A percentile compares a stretch with the other conserved stretches of the same genome.
Evolutionary conservation across 2,888 invertebrate genomes (phyloP).

Genomic region (Netelia melanura): DNA sequence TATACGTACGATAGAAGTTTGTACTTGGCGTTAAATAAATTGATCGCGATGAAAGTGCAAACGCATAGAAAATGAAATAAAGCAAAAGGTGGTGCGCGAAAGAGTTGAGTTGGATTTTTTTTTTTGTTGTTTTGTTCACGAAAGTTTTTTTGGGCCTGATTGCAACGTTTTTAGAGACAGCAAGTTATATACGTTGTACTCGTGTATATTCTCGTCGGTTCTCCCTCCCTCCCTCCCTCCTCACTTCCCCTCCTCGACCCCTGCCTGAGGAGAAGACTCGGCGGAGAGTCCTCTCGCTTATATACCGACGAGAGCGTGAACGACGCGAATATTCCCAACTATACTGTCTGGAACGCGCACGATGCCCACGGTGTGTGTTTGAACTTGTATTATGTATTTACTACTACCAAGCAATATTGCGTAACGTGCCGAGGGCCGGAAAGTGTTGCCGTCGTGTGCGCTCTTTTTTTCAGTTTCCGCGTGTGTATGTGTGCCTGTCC

Average conservation of each 20-base stretch:
- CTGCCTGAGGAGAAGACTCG: constrained; percentile 45
- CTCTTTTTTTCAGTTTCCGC: constrained; percentile 47
- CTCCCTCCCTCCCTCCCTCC: constrained; percentile 12
- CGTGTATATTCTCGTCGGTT: constrained; percentile 61
- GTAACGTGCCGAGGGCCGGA: constrained; percentile 79
- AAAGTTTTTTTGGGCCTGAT: constrained; percentile 46
- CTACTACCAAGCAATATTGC: constrained; percentile 80
- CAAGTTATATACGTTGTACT: constrained; percentile 46
- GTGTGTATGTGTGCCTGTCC: constrained; percentile 25
- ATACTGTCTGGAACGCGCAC: constrained; percentile 44
- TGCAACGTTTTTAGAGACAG: constrained; percentile 63
- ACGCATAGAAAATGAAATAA: constrained; percentile 3
- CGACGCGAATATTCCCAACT: constrained; percentile 56
- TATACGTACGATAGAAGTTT: background rate
- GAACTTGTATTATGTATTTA: constrained; percentile 80
- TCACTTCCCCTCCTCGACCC: constrained; percentile 52
- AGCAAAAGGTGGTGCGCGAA: constrained; percentile 1
- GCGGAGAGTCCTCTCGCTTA: constrained; percentile 47
- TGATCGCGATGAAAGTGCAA: background rate
- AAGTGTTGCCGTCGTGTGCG: constrained; percentile 72
- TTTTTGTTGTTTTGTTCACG: constrained; percentile 25
- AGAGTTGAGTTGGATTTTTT: constrained; percentile 6
- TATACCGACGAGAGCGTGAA: constrained; percentile 36
- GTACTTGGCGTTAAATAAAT: background rate
- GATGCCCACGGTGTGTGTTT: constrained; percentile 55